Evolutionary conservation across 1,140 invertebrate genomes (phyloP), one percentile per base, ranked within the genome.

Genomic region (Drosophila sulfurigaster): DNA sequence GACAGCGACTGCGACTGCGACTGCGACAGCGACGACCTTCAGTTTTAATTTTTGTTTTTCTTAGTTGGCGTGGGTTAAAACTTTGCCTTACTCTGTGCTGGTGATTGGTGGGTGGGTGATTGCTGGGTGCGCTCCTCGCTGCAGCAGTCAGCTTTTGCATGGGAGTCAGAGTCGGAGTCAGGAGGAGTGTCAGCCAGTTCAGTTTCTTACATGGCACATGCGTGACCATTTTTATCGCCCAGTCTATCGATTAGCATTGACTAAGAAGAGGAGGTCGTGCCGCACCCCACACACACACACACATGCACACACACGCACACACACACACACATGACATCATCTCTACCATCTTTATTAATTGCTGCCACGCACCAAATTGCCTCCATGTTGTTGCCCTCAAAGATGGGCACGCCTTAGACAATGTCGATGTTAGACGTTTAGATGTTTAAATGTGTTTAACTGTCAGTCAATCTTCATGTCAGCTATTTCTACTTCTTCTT

Each of bases 171-270:
- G 60, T 71, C 51, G 49, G 79, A 57, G 66, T 76, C 79, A 81
- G 71, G 71, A 49, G 83, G 71, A 49, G 83, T 82, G 82, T 69
- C 76, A 35, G 35, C 8, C 35, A 35, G 20, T 25, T 3, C 8
- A 8, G 35, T 8, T 49, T 32, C 32, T 32, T 32, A 8, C 32
- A 6, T 68, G 58, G 59, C 71, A 78, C 65, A 69, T 79, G 76
- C 82, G 80, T 88, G 82, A 87, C 82, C 82, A 87, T 87, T 88
- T 86, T 82, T 54, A 80, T 64, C 59, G 73, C 54, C 54, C 46
- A 56, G 38, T 65, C 73, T 71, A 72, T 75, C 30, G 60, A 75
- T 65, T 65, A 46, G 68, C 59, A 58, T 64, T 71, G 73, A 10
- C 67, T 71, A 64, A 64, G 67, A 59, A 65, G 73, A 64, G 67